Conservation (phyloP, 2,113 vertebrate genomes). For the Halichoeres trimaculatus region DNA sequence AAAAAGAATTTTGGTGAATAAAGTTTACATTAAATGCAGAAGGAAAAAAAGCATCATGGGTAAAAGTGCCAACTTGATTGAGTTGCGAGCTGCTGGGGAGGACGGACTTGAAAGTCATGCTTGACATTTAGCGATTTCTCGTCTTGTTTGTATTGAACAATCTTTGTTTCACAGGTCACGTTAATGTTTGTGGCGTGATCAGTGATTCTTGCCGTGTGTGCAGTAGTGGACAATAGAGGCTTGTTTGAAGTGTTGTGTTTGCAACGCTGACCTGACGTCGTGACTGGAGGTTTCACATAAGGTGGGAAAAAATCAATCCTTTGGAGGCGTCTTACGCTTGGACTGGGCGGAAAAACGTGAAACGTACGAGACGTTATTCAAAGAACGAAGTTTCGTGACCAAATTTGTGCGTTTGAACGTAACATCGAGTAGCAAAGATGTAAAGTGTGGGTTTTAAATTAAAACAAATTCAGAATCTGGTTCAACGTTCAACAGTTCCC, state of each 20-base stretch:
- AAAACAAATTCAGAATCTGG: not conserved
- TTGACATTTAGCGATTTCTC: constrained; percentile 28
- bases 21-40: constrained; percentile 67
- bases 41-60: not conserved
- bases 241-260: constrained; percentile 30
- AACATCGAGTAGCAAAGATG: constrained; percentile 1
- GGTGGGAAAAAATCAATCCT: constrained; percentile 25
- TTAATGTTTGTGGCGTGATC: not conserved
- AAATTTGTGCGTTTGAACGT: not conserved
- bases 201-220: not conserved
- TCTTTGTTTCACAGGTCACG: constrained; percentile 34
- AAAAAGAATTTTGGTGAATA: constrained; percentile 8
- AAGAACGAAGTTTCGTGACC: too few species aligned
- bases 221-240: constrained; percentile 25
- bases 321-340: not conserved
- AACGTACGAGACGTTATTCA: constrained; percentile 1
- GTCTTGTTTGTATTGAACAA: constrained; percentile 41
- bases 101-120: constrained; percentile 19
- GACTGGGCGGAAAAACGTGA: not conserved
- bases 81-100: constrained; percentile 36
- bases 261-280: constrained; percentile 5
- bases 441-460: not conserved
- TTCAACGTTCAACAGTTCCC: not conserved
- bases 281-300: not conserved
- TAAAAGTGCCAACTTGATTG: constrained; percentile 57